Evolutionary conservation across 2,797 vertebrate species (phyloP).

Genomic region (Onychomys arenicola): DNA sequence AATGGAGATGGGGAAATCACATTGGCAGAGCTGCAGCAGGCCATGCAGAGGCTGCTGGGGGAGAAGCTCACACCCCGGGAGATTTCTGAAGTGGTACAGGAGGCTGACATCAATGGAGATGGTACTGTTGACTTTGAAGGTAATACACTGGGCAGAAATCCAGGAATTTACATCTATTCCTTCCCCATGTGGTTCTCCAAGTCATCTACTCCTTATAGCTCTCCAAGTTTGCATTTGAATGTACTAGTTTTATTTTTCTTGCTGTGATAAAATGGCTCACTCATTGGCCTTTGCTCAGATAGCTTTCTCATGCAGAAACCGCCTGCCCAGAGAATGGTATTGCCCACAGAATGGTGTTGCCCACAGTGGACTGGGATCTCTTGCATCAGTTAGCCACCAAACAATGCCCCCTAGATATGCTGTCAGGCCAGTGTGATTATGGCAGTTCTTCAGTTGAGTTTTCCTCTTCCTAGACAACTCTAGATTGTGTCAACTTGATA

Average conservation of each 20-base stretch:
- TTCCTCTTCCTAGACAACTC: background rate
- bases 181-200: background rate
- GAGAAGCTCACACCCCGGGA: conserved; percentile 83
- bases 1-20: conserved; percentile 86
- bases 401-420: background rate
- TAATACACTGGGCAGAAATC: background rate
- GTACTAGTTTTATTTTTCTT: background rate
- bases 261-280: background rate
- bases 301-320: background rate
- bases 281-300: background rate
- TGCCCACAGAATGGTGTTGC: background rate
- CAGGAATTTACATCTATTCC: background rate
- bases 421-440: background rate
- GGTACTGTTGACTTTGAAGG: conserved; percentile 88
- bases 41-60: conserved; percentile 86
- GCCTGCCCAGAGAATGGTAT: background rate
- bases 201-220: too few species aligned
- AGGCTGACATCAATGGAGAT: conserved; percentile 85
- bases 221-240: background rate
- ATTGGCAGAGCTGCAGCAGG: conserved; percentile 82
- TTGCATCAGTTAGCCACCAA: background rate
- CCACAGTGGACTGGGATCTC: background rate
- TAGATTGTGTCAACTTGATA: background rate
- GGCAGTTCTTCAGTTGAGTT: background rate
- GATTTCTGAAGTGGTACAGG: conserved; percentile 84